Evolutionary conservation across 2,888 invertebrate species (phyloP).

Genomic region (Adela reaumurella): DNA sequence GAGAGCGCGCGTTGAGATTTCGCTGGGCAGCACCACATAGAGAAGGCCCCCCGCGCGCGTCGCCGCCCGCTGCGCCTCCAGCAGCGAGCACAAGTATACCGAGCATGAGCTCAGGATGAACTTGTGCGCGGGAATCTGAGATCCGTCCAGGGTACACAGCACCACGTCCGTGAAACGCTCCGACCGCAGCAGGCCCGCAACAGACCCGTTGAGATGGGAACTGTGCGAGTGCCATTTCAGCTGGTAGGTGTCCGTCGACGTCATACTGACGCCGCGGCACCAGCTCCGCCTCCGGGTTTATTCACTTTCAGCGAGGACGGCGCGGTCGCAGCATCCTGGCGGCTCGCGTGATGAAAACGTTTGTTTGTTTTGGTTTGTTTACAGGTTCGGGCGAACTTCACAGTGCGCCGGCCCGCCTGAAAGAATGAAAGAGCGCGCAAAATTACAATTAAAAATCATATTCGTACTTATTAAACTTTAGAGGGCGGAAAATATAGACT

Average conservation of each 20-base stretch:
- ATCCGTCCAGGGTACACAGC: conserved; percentile 73
- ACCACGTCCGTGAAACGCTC: conserved; percentile 82
- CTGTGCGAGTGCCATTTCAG: conserved; percentile 87
- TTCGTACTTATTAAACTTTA: too few relatives aligned
- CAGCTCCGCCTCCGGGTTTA: not conserved
- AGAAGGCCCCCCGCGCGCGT: conserved; percentile 52
- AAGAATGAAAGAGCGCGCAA: too few relatives aligned
- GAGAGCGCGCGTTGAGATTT: conserved; percentile 74
- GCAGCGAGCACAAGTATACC: conserved; percentile 39
- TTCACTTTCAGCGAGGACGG: too few relatives aligned
- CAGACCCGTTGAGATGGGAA: conserved; percentile 76
- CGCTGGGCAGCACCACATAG: conserved; percentile 74
- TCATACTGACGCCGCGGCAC: conserved; percentile 23
- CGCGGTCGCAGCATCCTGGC: too few relatives aligned
- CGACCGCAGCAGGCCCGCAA: conserved; percentile 72
- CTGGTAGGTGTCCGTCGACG: conserved; percentile 75
- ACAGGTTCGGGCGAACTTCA: not conserved
- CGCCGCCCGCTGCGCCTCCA: conserved; percentile 46
- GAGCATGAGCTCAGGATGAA: conserved; percentile 83
- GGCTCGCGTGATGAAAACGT: too few relatives aligned
- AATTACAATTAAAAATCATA: too few relatives aligned
- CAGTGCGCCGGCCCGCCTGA: too few relatives aligned
- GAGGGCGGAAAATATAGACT: too few relatives aligned
- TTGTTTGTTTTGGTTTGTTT: too few relatives aligned
- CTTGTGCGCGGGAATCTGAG: conserved; percentile 80